Conservation (phyloP, 2,797 vertebrate species). For the Pseudochromis fuscus region DNA sequence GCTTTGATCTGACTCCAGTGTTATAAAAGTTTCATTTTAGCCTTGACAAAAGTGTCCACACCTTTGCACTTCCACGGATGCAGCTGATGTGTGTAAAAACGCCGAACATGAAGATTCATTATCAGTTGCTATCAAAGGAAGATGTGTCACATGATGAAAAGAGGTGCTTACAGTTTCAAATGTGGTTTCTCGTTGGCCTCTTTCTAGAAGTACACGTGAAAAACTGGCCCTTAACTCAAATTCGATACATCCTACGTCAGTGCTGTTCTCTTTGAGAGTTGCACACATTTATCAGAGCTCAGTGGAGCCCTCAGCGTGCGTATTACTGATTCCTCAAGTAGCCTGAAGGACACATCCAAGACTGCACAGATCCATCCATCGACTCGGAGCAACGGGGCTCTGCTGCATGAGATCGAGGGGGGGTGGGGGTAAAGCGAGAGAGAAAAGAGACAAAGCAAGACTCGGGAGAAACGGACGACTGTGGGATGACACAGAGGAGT, state of each 20-base stretch:
- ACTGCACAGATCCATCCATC: constrained; percentile 37
- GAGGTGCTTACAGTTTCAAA: constrained; percentile 4
- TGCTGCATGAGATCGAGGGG: constrained; percentile 24
- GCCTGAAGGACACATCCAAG: constrained; percentile 64
- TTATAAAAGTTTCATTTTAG: constrained; percentile 3
- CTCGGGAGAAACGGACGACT: constrained; percentile 26
- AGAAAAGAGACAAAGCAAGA: constrained; percentile 29
- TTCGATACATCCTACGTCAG: constrained; percentile 57
- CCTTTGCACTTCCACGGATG: constrained; percentile 3
- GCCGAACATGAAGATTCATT: constrained; percentile 25
- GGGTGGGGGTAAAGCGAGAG: constrained; percentile 2
- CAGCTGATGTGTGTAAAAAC: constrained; percentile 24
- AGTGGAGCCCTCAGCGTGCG: constrained; percentile 36
- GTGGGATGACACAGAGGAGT: constrained; percentile 36
- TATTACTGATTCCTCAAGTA: constrained; percentile 60
- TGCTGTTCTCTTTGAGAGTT: constrained; percentile 32
- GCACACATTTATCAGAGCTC: constrained; percentile 62
- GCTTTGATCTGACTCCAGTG: too few relatives aligned
- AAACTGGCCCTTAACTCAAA: constrained; percentile 53
- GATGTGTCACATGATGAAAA: constrained; percentile 33
- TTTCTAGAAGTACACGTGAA: constrained; percentile 33
- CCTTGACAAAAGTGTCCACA: constrained; percentile 1
- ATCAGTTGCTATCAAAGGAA: constrained; percentile 26
- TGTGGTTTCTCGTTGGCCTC: constrained; percentile 17
- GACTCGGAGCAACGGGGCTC: constrained; percentile 29